phyloP scores from a whole-genome alignment of 2,113 vertebrate genomes.

The Ophiodon elongatus region DNA sequence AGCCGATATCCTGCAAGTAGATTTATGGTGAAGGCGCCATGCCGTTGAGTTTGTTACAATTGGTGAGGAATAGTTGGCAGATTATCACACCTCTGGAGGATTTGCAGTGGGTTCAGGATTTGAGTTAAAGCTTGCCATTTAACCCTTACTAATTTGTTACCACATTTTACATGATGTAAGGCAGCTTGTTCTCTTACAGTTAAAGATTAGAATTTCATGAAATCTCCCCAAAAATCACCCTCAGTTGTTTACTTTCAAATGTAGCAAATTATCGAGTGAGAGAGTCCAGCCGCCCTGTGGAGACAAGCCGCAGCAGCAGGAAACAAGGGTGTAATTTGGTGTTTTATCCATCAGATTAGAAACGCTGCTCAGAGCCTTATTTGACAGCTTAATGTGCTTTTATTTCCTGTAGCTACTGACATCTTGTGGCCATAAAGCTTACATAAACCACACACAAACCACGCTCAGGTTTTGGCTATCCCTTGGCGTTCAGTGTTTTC shows the following conservation, averaged over 20 bases:
- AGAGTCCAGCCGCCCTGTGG: constrained; percentile 38
- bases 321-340: constrained; percentile 48
- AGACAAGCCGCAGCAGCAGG: constrained; percentile 32
- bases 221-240: constrained; percentile 39
- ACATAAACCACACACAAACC: constrained; percentile 35
- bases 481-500: constrained; percentile 13
- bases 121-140: constrained; percentile 21
- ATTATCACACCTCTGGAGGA: constrained; percentile 33
- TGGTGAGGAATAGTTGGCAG: constrained; percentile 23
- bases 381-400: constrained; percentile 58
- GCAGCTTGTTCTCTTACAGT: constrained; percentile 32
- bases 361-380: constrained; percentile 33
- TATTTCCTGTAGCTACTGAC: constrained; percentile 56
- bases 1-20: constrained; percentile 26
- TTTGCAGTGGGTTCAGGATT: constrained; percentile 20
- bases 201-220: constrained; percentile 50
- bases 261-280: constrained; percentile 49
- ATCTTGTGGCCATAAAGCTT: constrained; percentile 33
- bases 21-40: constrained; percentile 46
- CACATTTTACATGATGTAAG: constrained; percentile 29
- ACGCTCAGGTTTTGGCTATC: constrained; percentile 31
- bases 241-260: constrained; percentile 42
- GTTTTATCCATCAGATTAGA: constrained; percentile 61
- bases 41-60: constrained; percentile 36
- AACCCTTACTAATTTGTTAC: background rate